These are phyloP conservation scores for Ceriagrion tenellum DNA, from an alignment of 2,888 invertebrate species.

Conservation along the genomic window DNA sequence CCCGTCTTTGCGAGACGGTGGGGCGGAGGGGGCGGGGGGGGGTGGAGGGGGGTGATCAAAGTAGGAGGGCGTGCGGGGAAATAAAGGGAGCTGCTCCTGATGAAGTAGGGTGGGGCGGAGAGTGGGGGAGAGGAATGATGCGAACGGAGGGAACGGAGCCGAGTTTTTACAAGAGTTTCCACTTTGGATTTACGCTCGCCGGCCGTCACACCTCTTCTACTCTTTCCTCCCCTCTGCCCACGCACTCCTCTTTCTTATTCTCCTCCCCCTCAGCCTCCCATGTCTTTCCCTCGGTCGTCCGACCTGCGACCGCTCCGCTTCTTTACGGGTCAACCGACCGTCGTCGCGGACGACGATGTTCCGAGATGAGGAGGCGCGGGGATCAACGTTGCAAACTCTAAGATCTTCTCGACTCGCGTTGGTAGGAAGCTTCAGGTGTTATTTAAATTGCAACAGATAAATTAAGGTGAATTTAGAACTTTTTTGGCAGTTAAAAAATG, in stretches of 20 bases:
- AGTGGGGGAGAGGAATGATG: background rate
- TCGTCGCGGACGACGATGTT: background rate
- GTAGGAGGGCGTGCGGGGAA: background rate
- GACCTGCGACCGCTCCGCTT: constrained; percentile 15
- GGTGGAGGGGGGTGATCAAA: background rate
- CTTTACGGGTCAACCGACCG: background rate
- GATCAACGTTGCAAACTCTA: no score
- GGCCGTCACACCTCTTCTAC: background rate
- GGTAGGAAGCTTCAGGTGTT: no score
- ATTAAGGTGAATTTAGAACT: no score
- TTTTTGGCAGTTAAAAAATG: no score
- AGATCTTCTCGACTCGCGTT: no score
- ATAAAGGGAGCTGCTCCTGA: constrained; percentile 3
- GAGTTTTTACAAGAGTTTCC: constrained; percentile 66
- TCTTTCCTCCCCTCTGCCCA: background rate
- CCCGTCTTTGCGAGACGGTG: background rate
- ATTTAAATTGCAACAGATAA: no score
- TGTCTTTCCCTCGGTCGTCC: background rate
- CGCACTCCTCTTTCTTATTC: background rate
- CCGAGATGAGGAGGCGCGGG: background rate
- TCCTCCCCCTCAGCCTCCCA: background rate
- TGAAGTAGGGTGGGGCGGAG: background rate
- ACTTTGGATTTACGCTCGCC: constrained; percentile 59
- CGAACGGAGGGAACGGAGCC: background rate
- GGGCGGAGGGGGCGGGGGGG: background rate